A percentile compares a stretch with the other conserved stretches of the same genome.
Evolutionary conservation across 2,888 invertebrate genomes (phyloP).

Genomic region (Clusia tigrina): DNA sequence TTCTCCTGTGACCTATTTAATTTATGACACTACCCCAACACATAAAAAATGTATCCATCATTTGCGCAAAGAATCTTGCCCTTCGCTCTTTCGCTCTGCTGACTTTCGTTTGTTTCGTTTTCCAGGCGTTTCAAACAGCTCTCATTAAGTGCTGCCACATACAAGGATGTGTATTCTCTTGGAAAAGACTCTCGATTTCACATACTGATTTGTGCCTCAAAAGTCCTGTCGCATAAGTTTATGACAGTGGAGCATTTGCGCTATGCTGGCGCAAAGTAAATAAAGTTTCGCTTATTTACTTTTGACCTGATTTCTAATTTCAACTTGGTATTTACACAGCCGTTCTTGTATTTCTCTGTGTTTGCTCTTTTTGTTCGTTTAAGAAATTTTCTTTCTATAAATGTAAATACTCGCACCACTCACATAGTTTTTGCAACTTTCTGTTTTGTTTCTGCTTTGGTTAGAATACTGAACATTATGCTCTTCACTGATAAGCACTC

Average conservation of each 20-base stretch:
- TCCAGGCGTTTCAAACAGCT: neutral
- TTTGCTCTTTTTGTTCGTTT: constrained; percentile 14
- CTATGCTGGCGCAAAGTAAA: constrained; percentile 3
- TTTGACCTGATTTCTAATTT: constrained; percentile 49
- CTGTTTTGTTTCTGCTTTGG: too few relatives aligned
- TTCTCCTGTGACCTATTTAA: constrained; percentile 4
- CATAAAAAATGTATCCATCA: too few relatives aligned
- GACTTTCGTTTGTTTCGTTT: neutral
- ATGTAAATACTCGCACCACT: too few relatives aligned
- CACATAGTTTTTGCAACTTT: too few relatives aligned
- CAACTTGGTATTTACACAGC: constrained; percentile 50
- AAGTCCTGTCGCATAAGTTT: neutral
- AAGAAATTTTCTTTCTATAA: too few relatives aligned
- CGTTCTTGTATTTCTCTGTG: constrained; percentile 47
- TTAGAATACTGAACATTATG: too few relatives aligned
- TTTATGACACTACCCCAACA: neutral
- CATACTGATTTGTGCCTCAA: neutral
- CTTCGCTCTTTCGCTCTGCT: neutral
- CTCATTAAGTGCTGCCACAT: neutral
- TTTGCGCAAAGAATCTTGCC: too few relatives aligned
- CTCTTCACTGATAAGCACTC: too few relatives aligned
- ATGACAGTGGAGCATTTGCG: neutral
- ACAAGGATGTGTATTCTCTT: constrained; percentile 11
- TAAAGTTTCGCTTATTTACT: constrained; percentile 40
- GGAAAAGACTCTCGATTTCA: too few relatives aligned